A percentile compares a stretch with the other conserved stretches of the same genome.
phyloP scores from a whole-genome alignment of 2,797 vertebrate species.

The Strix occidentalis region DNA sequence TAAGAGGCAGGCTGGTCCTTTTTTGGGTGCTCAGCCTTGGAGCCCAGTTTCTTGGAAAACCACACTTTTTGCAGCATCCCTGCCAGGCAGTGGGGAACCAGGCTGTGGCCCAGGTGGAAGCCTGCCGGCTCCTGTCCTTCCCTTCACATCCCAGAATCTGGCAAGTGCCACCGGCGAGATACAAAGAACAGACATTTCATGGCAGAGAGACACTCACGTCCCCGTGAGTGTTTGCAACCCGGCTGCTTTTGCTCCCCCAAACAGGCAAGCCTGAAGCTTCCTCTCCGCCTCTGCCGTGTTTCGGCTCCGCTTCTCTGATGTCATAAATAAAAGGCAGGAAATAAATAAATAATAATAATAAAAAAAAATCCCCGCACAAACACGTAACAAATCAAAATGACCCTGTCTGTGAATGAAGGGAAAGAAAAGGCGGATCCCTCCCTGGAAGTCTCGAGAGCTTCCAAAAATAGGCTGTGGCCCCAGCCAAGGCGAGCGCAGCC shows the following conservation, averaged over 20 bases:
- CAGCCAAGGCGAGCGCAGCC: neutral
- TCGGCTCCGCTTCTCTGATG: neutral
- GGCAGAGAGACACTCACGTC: neutral
- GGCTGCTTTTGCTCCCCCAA: neutral
- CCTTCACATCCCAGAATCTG: neutral
- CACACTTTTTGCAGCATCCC: accelerated
- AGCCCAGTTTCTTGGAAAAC: neutral
- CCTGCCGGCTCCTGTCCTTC: neutral
- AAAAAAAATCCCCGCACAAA: accelerated
- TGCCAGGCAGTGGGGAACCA: neutral
- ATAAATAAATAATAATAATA: neutral
- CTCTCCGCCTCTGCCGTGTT: accelerated
- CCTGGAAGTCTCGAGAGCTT: slow-evolving; percentile 37
- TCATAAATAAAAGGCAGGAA: neutral
- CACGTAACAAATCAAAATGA: neutral
- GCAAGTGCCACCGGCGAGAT: neutral
- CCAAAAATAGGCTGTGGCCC: slow-evolving; percentile 21
- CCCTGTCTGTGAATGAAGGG: slow-evolving; percentile 12
- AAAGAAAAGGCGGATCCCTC: neutral
- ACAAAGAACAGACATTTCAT: neutral
- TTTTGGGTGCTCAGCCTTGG: neutral
- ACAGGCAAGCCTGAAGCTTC: neutral
- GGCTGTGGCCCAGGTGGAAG: neutral
- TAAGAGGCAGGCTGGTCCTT: neutral
- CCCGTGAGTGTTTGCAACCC: neutral